phyloP scores from a whole-genome alignment of 2,797 vertebrate species.

The Brotula barbata region DNA sequence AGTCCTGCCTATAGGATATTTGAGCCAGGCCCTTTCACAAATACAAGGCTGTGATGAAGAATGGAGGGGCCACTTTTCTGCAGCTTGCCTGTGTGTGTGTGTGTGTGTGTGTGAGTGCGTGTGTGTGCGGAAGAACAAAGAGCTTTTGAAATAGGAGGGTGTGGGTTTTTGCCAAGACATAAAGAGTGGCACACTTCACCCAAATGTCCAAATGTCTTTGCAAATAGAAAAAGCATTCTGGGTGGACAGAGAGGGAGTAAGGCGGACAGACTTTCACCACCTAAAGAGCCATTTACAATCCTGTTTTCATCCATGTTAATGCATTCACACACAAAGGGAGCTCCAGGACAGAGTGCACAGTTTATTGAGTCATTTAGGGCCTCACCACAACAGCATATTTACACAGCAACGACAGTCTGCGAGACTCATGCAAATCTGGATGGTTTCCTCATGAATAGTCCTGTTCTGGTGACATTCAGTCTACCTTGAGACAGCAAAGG shows the following conservation, averaged over 20 bases:
- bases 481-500: slow-evolving; percentile 35
- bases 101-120: slow-evolving; percentile 23
- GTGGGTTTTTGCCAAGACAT: slow-evolving; percentile 54
- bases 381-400: slow-evolving; percentile 61
- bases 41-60: slow-evolving; percentile 83
- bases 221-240: slow-evolving; percentile 51
- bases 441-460: slow-evolving; percentile 20
- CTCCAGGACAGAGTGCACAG: slow-evolving; percentile 19
- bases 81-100: slow-evolving; percentile 21
- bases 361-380: slow-evolving; percentile 59
- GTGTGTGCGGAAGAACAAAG: slow-evolving; percentile 27
- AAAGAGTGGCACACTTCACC: slow-evolving; percentile 65
- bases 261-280: slow-evolving; percentile 33
- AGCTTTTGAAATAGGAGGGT: slow-evolving; percentile 49
- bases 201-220: slow-evolving; percentile 30
- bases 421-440: slow-evolving; percentile 45
- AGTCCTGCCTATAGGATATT: slow-evolving; percentile 84
- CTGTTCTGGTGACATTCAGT: slow-evolving; percentile 33
- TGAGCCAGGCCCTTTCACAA: slow-evolving; percentile 89
- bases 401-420: slow-evolving; percentile 34
- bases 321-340: slow-evolving; percentile 47
- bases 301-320: slow-evolving; percentile 50
- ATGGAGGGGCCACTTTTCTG: slow-evolving; percentile 60
- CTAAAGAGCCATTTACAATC: slow-evolving; percentile 48
- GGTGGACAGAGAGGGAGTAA: slow-evolving; percentile 20